A percentile compares a stretch with the other conserved stretches of the same genome.
Evolutionary conservation across 2,797 vertebrate genomes (phyloP).

Genomic region (Chrosomus eos): DNA sequence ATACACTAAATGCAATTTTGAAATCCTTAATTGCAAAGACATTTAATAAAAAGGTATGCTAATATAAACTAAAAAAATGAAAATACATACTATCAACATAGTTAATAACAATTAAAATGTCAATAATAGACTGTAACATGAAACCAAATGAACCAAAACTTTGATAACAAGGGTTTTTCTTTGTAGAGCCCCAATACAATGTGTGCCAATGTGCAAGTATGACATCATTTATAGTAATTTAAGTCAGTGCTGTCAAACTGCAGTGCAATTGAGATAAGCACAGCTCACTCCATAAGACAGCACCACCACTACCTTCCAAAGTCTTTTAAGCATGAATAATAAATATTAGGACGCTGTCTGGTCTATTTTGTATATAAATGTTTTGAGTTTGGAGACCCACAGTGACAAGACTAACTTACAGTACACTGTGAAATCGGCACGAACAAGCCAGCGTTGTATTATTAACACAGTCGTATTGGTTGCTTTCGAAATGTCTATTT

Average conservation of each 20-base stretch:
- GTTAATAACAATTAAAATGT: not conserved
- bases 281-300: not conserved
- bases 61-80: not conserved
- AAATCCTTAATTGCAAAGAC: not conserved
- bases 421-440: not conserved
- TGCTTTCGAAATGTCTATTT: not conserved
- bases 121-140: not conserved
- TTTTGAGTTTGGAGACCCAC: not conserved
- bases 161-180: not conserved
- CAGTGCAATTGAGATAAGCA: not conserved
- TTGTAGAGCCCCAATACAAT: not conserved
- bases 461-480: not conserved
- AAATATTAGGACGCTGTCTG: not conserved
- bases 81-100: not conserved
- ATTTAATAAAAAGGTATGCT: not conserved
- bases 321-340: constrained; percentile 3
- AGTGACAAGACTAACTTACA: not conserved
- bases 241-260: not conserved
- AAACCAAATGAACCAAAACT: not conserved
- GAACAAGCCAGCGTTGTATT: not conserved
- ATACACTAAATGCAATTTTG: not conserved
- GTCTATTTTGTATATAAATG: not conserved
- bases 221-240: not conserved
- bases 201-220: not conserved
- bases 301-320: not conserved